A percentile compares a stretch with the other conserved stretches of the same genome.
Evolutionary conservation across 2,888 invertebrate species (phyloP).

Genomic region (Urechis unicinctus): DNA sequence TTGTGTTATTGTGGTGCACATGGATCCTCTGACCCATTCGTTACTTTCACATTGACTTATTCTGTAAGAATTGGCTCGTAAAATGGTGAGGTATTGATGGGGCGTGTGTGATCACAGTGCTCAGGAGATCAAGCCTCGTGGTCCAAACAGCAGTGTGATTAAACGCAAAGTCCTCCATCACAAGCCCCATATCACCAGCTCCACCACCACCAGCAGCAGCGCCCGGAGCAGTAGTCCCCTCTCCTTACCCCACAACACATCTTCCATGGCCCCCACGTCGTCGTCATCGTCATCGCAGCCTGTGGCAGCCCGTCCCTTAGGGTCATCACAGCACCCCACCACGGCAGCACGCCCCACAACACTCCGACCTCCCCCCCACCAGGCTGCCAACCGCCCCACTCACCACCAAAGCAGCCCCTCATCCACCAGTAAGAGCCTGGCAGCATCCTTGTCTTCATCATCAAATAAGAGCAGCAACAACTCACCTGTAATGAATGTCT

Average conservation of each 20-base stretch:
- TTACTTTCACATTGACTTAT: too few relatives aligned
- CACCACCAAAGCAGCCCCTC: too few relatives aligned
- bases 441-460: too few relatives aligned
- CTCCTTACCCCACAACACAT: not conserved
- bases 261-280: not conserved
- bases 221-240: not conserved
- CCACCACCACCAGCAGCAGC: not conserved
- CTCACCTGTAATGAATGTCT: too few relatives aligned
- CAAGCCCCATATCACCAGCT: not conserved
- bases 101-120: too few relatives aligned
- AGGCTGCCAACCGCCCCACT: too few relatives aligned
- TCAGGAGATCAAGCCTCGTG: slow-evolving; percentile 86
- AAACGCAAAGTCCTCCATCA: slow-evolving; percentile 11
- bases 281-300: not conserved
- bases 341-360: too few relatives aligned
- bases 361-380: too few relatives aligned
- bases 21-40: too few relatives aligned
- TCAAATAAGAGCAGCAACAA: too few relatives aligned
- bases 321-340: slow-evolving; percentile 25
- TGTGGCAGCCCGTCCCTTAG: not conserved
- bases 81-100: not conserved
- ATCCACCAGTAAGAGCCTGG: too few relatives aligned
- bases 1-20: too few relatives aligned
- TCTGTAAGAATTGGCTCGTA: not conserved
- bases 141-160: slow-evolving; percentile 57